A percentile compares a stretch with the other conserved stretches of the same genome.
phyloP scores from a whole-genome alignment of 2,113 vertebrate genomes.

The Ammodytes dubius region DNA sequence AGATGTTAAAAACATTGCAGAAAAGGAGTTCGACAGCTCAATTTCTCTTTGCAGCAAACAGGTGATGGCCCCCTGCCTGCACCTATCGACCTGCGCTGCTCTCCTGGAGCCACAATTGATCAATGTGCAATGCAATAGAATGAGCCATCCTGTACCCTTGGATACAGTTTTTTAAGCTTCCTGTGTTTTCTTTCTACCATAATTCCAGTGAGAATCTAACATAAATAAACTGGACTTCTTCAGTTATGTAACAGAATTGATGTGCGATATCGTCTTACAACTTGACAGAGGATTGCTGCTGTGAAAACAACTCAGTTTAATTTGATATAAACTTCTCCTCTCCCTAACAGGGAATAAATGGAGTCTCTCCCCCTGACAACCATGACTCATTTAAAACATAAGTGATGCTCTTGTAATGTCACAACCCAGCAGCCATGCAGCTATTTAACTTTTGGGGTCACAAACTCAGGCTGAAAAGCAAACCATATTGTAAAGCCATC shows the following conservation, averaged over 20 bases:
- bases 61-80: slow-evolving; percentile 39
- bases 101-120: slow-evolving; percentile 20
- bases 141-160: neutral
- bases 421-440: slow-evolving; percentile 7
- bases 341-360: slow-evolving; percentile 1
- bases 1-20: slow-evolving; percentile 1
- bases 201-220: neutral
- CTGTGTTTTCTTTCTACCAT: neutral
- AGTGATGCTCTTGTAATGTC: slow-evolving; percentile 38
- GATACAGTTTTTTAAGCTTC: neutral
- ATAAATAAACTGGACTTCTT: neutral
- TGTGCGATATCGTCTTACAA: neutral
- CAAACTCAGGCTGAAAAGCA: slow-evolving; percentile 32
- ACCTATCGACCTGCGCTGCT: slow-evolving; percentile 22
- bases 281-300: neutral
- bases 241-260: neutral
- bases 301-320: slow-evolving; percentile 31
- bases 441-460: slow-evolving; percentile 6
- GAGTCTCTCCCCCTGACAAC: slow-evolving; percentile 26
- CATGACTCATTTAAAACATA: slow-evolving; percentile 26
- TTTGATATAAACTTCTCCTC: neutral
- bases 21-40: slow-evolving; percentile 23
- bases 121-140: neutral
- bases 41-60: slow-evolving; percentile 43
- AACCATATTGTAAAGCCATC: slow-evolving; percentile 26